Conservation (phyloP, 1,140 invertebrate species). For the Panagrolaimus sp. region DNA sequence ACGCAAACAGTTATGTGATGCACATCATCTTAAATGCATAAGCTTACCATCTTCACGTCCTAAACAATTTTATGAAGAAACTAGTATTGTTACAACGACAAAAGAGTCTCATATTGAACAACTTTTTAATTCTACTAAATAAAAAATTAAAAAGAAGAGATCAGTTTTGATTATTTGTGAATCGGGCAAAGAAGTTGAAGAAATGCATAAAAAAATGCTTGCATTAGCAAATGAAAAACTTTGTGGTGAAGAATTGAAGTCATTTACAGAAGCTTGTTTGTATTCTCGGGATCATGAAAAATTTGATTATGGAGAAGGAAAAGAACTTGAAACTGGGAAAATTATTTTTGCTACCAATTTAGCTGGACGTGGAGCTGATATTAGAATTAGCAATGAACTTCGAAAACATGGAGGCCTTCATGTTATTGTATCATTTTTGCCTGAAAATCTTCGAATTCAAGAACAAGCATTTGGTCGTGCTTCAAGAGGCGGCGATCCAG, state of each 20-base stretch:
- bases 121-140: not conserved
- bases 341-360: slow-evolving; percentile 60
- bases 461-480: slow-evolving; percentile 59
- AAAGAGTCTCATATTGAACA: not conserved
- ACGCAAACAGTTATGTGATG: not conserved
- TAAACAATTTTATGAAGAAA: not conserved
- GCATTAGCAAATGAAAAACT: too few species aligned
- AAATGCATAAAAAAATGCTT: too few species aligned
- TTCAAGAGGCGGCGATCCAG: slow-evolving; percentile 52
- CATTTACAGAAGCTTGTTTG: not conserved
- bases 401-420: slow-evolving; percentile 58
- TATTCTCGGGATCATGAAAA: not conserved
- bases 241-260: not conserved
- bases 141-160: not conserved
- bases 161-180: not conserved
- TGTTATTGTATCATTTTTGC: slow-evolving; percentile 58
- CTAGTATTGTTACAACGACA: not conserved
- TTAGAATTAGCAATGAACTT: slow-evolving; percentile 49
- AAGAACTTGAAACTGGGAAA: slow-evolving; percentile 1
- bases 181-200: not conserved
- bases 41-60: not conserved
- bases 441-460: slow-evolving; percentile 57
- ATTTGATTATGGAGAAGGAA: not conserved
- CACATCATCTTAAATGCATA: not conserved
- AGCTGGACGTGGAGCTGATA: slow-evolving; percentile 60